Evolutionary conservation across 2,797 vertebrate species (phyloP), one percentile per base, ranked within the genome.

Genomic region (Podargus strigoides): DNA sequence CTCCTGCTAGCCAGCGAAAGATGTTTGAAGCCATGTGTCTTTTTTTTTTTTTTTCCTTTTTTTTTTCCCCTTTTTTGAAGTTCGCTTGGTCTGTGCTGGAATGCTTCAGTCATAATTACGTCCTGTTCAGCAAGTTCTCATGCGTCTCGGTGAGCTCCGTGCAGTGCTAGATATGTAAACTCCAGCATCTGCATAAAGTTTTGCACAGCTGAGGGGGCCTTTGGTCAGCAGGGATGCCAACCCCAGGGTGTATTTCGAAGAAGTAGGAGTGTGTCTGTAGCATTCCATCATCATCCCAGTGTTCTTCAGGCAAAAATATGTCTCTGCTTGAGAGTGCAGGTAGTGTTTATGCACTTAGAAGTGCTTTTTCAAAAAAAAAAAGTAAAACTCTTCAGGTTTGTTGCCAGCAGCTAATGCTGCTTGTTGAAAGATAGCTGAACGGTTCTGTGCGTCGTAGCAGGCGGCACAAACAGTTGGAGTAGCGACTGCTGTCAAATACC

Each of bases 121-220:
- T 93, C 95, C 92, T 93, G 86, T 96, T 96, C 95, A 80, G 93
- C 96, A 85, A 95, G 94, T 95, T 95, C 66, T 91, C 5, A 42
- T 87, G 91, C 12, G 34, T 95, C 77, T 94, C 6, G 2, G 30
- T 67, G 86, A 88, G 90, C 90, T 59, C 77, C 36, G 46, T n/a
- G 77, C 62, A 8, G 36, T 34, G 63, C 52, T 75, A 30, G 84
- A 56, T 90, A 63, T 6, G 75, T 87, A 52, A 88, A 58, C 80
- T 87, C 77, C 52, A 49, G n/a, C 77, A 86, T 76, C 87, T 82
- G 69, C 85, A 66, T 62, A 18, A 87, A 93, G 86, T 82, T 82
- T n/a, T 87, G 52, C 47, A 3, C 4, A 5, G 74, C 74, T 78
- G 39, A 27, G 59, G 42, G 72, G 67, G n/a, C 37, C 53, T 41